phyloP scores from a whole-genome alignment of 2,113 vertebrate genomes.

The Kryptolebias marmoratus region DNA sequence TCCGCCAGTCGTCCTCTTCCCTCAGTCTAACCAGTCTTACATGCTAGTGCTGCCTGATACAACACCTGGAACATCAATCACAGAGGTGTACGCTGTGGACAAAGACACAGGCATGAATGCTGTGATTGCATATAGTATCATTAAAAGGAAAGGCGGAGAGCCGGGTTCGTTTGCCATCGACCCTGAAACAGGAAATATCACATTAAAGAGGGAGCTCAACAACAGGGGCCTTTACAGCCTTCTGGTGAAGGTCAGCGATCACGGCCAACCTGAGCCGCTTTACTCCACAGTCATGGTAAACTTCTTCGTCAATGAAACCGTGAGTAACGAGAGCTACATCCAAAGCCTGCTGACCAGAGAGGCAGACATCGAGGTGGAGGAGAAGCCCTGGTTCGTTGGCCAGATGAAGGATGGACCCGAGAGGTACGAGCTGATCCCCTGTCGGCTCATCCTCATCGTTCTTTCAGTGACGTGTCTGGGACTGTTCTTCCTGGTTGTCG shows the following conservation, averaged over 20 bases:
- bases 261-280: constrained; percentile 95
- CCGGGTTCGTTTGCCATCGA: constrained; percentile 95
- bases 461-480: constrained; percentile 89
- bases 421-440: constrained; percentile 84
- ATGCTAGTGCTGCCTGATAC: constrained; percentile 93
- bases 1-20: constrained; percentile 94
- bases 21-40: constrained; percentile 97
- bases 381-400: constrained; percentile 84
- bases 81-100: constrained; percentile 97
- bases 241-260: constrained; percentile 95
- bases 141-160: constrained; percentile 92
- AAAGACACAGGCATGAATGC: constrained; percentile 99
- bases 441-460: constrained; percentile 87
- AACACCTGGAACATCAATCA: constrained; percentile 94
- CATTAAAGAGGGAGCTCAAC: constrained; percentile 90
- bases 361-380: constrained; percentile 89
- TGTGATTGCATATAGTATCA: constrained; percentile 97
- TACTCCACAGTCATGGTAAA: constrained; percentile 95
- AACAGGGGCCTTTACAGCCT: constrained; percentile 94
- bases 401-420: constrained; percentile 85
- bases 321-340: constrained; percentile 96
- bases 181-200: constrained; percentile 96
- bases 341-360: constrained; percentile 91
- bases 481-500: constrained; percentile 86
- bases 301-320: constrained; percentile 96